Base-by-base conservation (phyloP, 1,140 invertebrate genomes). In the Micrasema longulum region DNA sequence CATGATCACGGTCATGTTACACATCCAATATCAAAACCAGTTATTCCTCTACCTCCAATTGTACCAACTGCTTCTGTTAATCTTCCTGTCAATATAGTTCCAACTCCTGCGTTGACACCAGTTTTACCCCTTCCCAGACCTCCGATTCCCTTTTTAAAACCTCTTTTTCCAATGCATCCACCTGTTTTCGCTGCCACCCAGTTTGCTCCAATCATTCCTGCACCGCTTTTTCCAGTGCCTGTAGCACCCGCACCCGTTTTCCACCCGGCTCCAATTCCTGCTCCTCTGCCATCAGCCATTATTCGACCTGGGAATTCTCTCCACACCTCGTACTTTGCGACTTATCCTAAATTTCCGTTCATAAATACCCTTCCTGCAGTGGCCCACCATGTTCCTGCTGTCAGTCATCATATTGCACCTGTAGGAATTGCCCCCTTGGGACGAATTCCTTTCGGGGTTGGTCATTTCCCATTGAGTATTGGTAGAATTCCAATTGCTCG, bases 281-380 rank as follows among this genome's bases (percentile, higher is more conserved):
- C 77, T 36, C 72, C 57, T 16, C 14, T 69, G 16, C 41, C 60
- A 1, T 55, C 64, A 22, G 47, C 38, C n/a, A 75, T 83, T 1
- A 77, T 85, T 6, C 79, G 82, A 10, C 83, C 82, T 12, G 84
- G 84, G 9, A 79, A 81, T 72, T 79, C 83, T 18, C 77, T 83
- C 0, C 83, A 85, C 60, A 81, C 81, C 14, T 85, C 84, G 3
- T 74, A 79, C 41, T 85, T 84, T 50, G 82, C 83, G 0, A 82
- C 80, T 0, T 85, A 81, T 66, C 84, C 84, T 6, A 79, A 80
- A 70, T 83, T 82, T 69, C 83, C 82, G 1, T 75, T 83, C 4
- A 64, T 81, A 1, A 83, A 83, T 52, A 81, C 81, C 38, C 52
- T 68, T 23, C 36, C 64, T 2, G 45, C 45, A 1, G n/a, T 66